These are phyloP conservation scores for Morone saxatilis DNA, from an alignment of 2,113 vertebrate genomes.

Conservation along the genomic window DNA sequence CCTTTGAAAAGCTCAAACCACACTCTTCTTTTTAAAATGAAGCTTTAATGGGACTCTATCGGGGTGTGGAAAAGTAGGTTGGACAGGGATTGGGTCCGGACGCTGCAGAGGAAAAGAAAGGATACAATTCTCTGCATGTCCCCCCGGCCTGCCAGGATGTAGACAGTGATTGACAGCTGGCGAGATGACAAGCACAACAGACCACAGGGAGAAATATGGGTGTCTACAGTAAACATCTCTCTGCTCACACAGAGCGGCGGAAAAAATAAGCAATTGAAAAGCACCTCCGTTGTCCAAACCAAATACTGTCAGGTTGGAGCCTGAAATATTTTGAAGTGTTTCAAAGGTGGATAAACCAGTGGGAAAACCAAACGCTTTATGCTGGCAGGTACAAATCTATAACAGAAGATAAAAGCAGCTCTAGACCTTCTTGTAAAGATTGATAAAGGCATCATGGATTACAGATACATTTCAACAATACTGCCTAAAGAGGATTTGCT, in stretches of 20 bases:
- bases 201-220: constrained; percentile 48
- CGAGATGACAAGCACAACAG: constrained; percentile 64
- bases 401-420: constrained; percentile 25
- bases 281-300: constrained; percentile 25
- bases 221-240: constrained; percentile 55
- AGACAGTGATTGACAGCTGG: constrained; percentile 75
- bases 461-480: constrained; percentile 2
- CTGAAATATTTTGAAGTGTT: constrained; percentile 36
- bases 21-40: constrained; percentile 19
- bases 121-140: constrained; percentile 59
- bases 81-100: constrained; percentile 51
- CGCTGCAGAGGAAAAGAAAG: constrained; percentile 45
- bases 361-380: neutral
- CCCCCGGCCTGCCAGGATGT: constrained; percentile 43
- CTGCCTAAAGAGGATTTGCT: neutral
- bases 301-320: constrained; percentile 32
- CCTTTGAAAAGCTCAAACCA: constrained; percentile 66
- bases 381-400: constrained; percentile 28
- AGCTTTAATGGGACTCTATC: constrained; percentile 67
- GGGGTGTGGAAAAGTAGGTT: constrained; percentile 45
- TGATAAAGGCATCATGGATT: constrained; percentile 8
- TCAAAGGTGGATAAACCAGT: constrained; percentile 34
- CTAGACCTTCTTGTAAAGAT: constrained; percentile 9
- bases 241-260: constrained; percentile 14
- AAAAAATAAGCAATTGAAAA: constrained; percentile 57